Base-by-base conservation (phyloP, 2,113 vertebrate species). In the Philantomba maxwellii region DNA sequence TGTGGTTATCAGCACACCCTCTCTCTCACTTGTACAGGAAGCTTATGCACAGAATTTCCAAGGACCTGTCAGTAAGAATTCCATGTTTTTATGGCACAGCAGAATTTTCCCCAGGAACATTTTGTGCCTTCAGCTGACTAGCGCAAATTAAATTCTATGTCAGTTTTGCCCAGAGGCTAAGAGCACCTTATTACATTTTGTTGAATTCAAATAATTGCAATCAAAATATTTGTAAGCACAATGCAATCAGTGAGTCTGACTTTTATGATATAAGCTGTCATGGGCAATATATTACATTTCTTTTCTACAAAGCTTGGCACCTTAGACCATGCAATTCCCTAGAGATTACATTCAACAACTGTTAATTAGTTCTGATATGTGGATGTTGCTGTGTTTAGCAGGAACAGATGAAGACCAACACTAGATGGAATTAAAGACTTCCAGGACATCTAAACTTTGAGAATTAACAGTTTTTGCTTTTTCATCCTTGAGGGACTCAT, bases 141-240 rank as follows among this genome's bases (percentile, higher is more conserved):
- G 77, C n/a, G 47, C 87, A 94, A 95, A 96, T 97, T 93, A 96
- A 96, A 96, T 94, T 94, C 83, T 30, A 26, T 94, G 93, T 96
- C 95, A 91, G 85, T 66, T 97, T 97, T 96, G n/a, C 90, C 97
- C 87, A 95, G 45, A 93, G 95, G 95, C 96, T 94, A 82, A 95
- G 89, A 93, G 62, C 39, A 96, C 55, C 92, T 97, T 86, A 96
- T 96, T 95, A 97, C 57, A 93, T 93, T 97, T 96, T 91, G 96
- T 57, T 89, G 91, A 97, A 94, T 95, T 93, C 89, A 92, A 97
- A 96, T 93, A 95, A 96, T 60, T 70, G 28, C 91, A 94, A 97
- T 94, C 83, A 96, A 97, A 97, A 97, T 97, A 98, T 97, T 95
- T 97, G 87, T 91, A 97, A 96, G 91, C 17, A 87, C 94, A 96